These are phyloP conservation scores for Mustelus asterias DNA, from an alignment of 2,113 vertebrate species.

Conservation along the genomic window DNA sequence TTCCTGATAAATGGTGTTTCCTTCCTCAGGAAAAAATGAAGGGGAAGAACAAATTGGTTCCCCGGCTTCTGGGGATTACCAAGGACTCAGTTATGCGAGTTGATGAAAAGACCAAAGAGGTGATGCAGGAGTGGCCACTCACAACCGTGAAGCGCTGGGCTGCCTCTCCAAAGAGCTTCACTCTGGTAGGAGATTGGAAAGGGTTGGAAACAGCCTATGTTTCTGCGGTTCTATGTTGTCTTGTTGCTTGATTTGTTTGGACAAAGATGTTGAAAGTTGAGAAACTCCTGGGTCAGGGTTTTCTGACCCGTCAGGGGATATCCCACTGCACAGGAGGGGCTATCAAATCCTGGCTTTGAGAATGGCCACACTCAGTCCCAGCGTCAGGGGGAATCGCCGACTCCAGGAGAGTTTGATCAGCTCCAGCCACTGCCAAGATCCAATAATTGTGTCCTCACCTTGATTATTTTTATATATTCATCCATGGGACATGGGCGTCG, in stretches of 20 bases:
- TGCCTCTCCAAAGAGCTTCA: slow-evolving; percentile 97
- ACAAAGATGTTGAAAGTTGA: not conserved
- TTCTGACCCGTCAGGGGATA: too few relatives aligned
- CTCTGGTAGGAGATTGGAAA: slow-evolving; percentile 70
- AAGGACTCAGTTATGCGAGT: slow-evolving; percentile 98
- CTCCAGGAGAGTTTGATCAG: not conserved
- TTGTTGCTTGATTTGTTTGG: not conserved
- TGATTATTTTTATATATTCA: too few relatives aligned
- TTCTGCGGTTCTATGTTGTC: not conserved
- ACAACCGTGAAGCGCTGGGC: slow-evolving; percentile 99
- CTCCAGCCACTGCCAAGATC: not conserved
- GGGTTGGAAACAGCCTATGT: too few relatives aligned
- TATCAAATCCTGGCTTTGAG: too few relatives aligned
- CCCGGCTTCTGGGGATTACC: slow-evolving; percentile 89
- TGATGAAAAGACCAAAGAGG: slow-evolving; percentile 96
- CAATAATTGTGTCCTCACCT: not conserved
- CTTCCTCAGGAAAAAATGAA: slow-evolving; percentile 93
- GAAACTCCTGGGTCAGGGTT: too few relatives aligned
- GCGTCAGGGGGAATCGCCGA: not conserved
- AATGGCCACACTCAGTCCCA: not conserved
- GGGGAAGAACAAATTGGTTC: slow-evolving; percentile 94
- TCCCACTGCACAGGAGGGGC: too few relatives aligned
- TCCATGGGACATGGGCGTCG: too few relatives aligned
- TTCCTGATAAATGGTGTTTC: slow-evolving; percentile 41
- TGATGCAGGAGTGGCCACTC: slow-evolving; percentile 95